These are phyloP conservation scores for Eurosta solidaginis DNA, from an alignment of 1,140 invertebrate genomes.

Conservation along the genomic window DNA sequence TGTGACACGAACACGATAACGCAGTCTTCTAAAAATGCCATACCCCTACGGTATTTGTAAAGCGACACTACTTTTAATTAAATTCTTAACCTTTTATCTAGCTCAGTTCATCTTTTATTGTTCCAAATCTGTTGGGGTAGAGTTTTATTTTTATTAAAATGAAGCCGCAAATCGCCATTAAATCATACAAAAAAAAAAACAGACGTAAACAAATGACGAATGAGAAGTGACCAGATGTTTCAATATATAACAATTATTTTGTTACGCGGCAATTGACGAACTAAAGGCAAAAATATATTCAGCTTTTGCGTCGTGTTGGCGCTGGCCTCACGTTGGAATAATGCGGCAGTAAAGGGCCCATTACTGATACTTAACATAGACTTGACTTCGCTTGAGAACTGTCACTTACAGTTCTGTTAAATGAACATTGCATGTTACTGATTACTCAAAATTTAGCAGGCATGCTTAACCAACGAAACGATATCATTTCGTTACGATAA, in stretches of 20 bases:
- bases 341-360: too few relatives aligned
- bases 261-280: too few relatives aligned
- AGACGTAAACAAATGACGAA: neutral
- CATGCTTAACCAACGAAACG: too few relatives aligned
- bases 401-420: too few relatives aligned
- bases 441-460: too few relatives aligned
- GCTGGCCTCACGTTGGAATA: too few relatives aligned
- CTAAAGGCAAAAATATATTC: too few relatives aligned
- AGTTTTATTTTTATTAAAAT: neutral
- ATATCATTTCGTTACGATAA: too few relatives aligned
- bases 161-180: conserved; percentile 9
- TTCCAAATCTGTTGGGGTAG: neutral
- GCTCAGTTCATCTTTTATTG: neutral
- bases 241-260: neutral
- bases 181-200: neutral
- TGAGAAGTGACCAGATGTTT: neutral
- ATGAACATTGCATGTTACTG: too few relatives aligned
- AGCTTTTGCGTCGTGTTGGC: too few relatives aligned
- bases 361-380: too few relatives aligned
- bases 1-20: conserved; percentile 72
- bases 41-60: conserved; percentile 49
- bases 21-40: conserved; percentile 73
- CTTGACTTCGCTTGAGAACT: too few relatives aligned
- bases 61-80: neutral
- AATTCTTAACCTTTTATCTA: neutral